Evolutionary conservation across 2,888 invertebrate genomes (phyloP).

Genomic region (Nemurella pictetii): DNA sequence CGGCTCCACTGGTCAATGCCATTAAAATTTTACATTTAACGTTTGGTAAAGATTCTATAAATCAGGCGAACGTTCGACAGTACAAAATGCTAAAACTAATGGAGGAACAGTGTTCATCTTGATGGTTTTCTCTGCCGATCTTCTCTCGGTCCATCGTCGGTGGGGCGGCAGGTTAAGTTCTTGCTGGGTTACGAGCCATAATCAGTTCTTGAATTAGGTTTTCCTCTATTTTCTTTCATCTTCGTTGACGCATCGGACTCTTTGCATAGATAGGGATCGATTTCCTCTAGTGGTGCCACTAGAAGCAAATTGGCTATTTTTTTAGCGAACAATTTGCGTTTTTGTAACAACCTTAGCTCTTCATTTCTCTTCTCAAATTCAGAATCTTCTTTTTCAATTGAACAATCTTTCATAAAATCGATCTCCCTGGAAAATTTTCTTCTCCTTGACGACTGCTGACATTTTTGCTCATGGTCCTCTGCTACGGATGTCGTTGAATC

Average conservation of each 20-base stretch:
- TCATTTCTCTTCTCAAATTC: background rate
- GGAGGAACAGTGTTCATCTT: background rate
- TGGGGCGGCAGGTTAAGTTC: too few relatives aligned
- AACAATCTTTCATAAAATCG: background rate
- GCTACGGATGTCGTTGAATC: background rate
- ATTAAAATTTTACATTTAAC: background rate
- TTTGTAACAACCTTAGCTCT: background rate
- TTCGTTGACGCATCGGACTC: background rate
- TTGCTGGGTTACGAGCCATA: too few relatives aligned
- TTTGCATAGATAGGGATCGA: background rate
- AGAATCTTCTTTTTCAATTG: background rate
- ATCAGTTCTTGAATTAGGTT: too few relatives aligned
- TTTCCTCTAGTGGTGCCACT: background rate
- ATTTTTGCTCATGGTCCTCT: background rate
- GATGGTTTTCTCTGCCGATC: background rate
- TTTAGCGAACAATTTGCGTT: background rate
- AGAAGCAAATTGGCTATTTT: background rate
- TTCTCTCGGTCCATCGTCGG: background rate
- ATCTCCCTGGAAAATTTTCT: background rate
- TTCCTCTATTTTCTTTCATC: background rate
- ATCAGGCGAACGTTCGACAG: background rate
- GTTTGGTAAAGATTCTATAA: background rate
- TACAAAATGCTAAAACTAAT: background rate
- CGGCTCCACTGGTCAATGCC: background rate
- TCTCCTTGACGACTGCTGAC: background rate